These are phyloP conservation scores for Rhinophrynus dorsalis DNA, from an alignment of 2,797 vertebrate species.

Conservation along the genomic window DNA sequence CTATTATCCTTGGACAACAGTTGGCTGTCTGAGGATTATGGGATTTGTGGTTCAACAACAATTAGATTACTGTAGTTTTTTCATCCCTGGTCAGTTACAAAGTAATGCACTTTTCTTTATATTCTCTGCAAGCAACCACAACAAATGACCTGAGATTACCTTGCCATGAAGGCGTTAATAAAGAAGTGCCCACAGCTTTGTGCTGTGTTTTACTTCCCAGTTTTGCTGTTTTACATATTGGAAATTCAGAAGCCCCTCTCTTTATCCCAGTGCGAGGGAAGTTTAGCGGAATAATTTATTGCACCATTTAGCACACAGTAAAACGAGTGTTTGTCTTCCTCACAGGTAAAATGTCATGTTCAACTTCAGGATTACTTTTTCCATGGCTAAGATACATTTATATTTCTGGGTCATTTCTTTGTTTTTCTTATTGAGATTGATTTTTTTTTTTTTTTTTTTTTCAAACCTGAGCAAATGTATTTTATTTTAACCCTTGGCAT, in stretches of 20 bases:
- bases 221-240: not conserved
- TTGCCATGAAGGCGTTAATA: too few relatives aligned
- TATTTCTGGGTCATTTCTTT: not conserved
- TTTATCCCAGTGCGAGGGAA: not conserved
- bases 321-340: not conserved
- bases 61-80: too few relatives aligned
- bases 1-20: too few relatives aligned
- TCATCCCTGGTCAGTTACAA: too few relatives aligned
- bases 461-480: not conserved
- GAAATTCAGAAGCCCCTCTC: not conserved
- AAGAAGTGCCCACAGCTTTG: too few relatives aligned
- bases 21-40: too few relatives aligned
- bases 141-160: too few relatives aligned
- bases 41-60: too few relatives aligned
- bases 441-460: too few relatives aligned
- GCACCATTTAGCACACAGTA: not conserved
- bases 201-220: not conserved
- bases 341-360: not conserved
- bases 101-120: too few relatives aligned
- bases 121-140: too few relatives aligned
- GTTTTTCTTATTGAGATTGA: not conserved
- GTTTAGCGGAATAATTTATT: not conserved
- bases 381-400: not conserved
- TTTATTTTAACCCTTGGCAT: not conserved
- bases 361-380: constrained; percentile 3